Evolutionary conservation across 2,888 invertebrate species (phyloP), one percentile per base, ranked within the genome.

Genomic region (Cerastis leucographa): DNA sequence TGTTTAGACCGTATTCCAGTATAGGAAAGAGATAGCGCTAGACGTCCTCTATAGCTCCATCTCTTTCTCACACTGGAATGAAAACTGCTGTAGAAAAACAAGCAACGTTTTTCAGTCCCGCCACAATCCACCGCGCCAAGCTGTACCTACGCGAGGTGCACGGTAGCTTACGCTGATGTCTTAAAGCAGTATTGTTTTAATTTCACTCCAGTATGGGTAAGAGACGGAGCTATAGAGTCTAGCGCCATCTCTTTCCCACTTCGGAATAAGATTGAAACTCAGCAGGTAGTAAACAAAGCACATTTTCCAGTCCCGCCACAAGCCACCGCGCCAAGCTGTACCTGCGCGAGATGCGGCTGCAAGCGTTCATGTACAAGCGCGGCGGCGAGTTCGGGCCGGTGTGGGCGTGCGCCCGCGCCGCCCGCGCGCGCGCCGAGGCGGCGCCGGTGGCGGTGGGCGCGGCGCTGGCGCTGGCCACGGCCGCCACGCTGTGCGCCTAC

Each of bases 351-450:
- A 96, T 98, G 95, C 97, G 98, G 78, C 97, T 99, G 76, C 99
- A 99, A 91, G 98, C 99, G 42, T 99, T 99, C 94, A 99, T 99
- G 97, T 98, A 98, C 95, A 98, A 98, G 92, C 98, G 98, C 65
- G 97, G 98, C 62, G 97, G 97, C 0, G 97, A 97, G 81, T 97
- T 98, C 91, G 98, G 98, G 0, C 97, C 97, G 0, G 97, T 97
- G 1, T 98, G 98, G 95, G 97, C 97, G 81, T 98, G 98, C 90
- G 97, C 95, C 0, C 94, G 95, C 66, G 92, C 94, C 0, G 91
- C 94, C 2, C 89, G 95, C 0, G 91, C 94, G 0, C 97, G 98
- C 19, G 98, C 98, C 88, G 99, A 99, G 92, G 98, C 99, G 0
- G 99, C 99, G 97, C 98, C 61, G 97, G 99, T 61, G 71, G 96